Base-by-base conservation (phyloP, 2,888 invertebrate genomes). In the Drosophila rellima region DNA sequence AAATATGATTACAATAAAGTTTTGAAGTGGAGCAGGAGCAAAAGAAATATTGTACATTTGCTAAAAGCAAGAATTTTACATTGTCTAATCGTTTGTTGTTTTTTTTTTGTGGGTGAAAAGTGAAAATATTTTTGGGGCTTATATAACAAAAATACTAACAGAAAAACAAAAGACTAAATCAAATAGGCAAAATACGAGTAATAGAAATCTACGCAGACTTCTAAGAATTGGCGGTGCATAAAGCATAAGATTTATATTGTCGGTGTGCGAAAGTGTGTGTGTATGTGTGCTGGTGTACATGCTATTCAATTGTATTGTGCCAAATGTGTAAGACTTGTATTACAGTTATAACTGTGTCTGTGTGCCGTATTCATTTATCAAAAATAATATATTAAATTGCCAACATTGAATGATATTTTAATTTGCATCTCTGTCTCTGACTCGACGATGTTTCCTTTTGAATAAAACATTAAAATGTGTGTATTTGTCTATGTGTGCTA, bases 361-460 rank as follows among this genome's bases (percentile, higher is more conserved):
- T 76, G 71, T 67, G 50, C 55, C 54, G 83, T 88, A 88, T 82
- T 88, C 83, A 83, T 83, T 83, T 83, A 88, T 83, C 83, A 83
- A 83, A 83, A 86, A 82, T 89, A 87, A 85, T 85, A 89, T 87
- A 85, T 89, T 85, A 85, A 85, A 85, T 85, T 89, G 85, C 85
- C 85, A 85, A 78, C 85, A 85, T 85, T 85, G 85, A 85, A 85
- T 85, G 85, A 89, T 85, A 85, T 85, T 85, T 85, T 85, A 89
- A 85, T 85, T 85, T 85, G 88, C 88, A 85, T 89, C 85, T 85
- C 80, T 88, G 85, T 73, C 78, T 70, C 69, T 63, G 70, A 67
- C 64, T 74, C 75, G 62, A 48, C 10, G 78, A 50, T 83, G 88
- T 88, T 85, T 88, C 85, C 85, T 89, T 85, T 87, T 85, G 85